These are phyloP conservation scores for Thinocorus orbignyianus DNA, from an alignment of 2,113 vertebrate species.

Conservation along the genomic window DNA sequence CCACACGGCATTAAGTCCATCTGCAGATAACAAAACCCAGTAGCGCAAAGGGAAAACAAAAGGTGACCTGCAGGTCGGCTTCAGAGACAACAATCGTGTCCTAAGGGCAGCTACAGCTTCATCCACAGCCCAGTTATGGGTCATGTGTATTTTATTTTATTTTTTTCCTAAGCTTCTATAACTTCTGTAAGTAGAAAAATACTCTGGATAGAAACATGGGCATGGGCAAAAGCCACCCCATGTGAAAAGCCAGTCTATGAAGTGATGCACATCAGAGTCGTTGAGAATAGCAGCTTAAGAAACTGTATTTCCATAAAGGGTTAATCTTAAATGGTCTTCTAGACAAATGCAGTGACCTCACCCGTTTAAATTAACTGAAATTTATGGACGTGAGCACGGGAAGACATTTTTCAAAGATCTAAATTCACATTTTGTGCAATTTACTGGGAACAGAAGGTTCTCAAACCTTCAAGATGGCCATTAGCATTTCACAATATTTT, in stretches of 20 bases:
- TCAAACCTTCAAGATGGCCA: not conserved
- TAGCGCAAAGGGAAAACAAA: not conserved
- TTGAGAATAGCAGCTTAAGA: not conserved
- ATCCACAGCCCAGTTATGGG: not conserved
- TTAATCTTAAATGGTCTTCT: not conserved
- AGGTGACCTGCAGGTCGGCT: not conserved
- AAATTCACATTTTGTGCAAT: not conserved
- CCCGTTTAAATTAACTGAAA: not conserved
- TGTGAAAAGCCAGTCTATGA: not conserved
- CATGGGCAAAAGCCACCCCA: not conserved
- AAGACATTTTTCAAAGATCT: conserved; percentile 1
- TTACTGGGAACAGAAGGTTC: conserved; percentile 5
- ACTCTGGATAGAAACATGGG: not conserved
- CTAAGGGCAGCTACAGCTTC: not conserved
- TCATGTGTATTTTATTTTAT: not conserved
- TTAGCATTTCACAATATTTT: conserved; percentile 25
- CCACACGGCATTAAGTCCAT: not conserved
- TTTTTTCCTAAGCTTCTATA: not conserved
- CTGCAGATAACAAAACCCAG: not conserved
- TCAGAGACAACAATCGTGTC: not conserved
- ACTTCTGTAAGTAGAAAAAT: not conserved
- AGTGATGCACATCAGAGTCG: accelerated
- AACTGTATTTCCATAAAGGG: not conserved
- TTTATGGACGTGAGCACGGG: not conserved
- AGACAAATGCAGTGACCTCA: conserved; percentile 1